Evolutionary conservation across 2,888 invertebrate genomes (phyloP).

Genomic region (Troides aeacus): DNA sequence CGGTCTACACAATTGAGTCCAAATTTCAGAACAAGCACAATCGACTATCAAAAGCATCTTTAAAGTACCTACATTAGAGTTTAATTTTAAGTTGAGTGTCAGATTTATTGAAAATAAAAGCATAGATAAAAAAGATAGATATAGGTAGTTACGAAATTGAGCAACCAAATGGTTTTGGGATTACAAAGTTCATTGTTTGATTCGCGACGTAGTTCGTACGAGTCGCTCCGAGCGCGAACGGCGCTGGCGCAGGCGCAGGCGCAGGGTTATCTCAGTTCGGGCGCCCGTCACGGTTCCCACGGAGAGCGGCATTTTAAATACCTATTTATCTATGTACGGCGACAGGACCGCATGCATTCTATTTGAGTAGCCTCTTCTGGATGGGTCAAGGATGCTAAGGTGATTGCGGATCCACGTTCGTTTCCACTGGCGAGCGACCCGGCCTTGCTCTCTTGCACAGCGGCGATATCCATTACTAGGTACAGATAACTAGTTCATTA

Average conservation of each 20-base stretch:
- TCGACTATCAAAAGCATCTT: constrained; percentile 37
- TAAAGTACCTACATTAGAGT: constrained; percentile 48
- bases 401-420: constrained; percentile 72
- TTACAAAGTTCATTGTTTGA: constrained; percentile 72
- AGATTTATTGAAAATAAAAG: constrained; percentile 71
- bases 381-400: constrained; percentile 77
- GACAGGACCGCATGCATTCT: constrained; percentile 73
- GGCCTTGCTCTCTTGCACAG: constrained; percentile 68
- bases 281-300: constrained; percentile 76
- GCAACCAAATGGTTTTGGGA: constrained; percentile 70
- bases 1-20: constrained; percentile 38
- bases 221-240: constrained; percentile 39
- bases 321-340: constrained; percentile 73
- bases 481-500: constrained; percentile 19
- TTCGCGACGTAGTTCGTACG: constrained; percentile 51
- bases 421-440: constrained; percentile 57
- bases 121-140: constrained; percentile 68
- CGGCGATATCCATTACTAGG: constrained; percentile 63
- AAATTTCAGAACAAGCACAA: constrained; percentile 38
- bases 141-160: constrained; percentile 71
- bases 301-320: constrained; percentile 77
- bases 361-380: constrained; percentile 76
- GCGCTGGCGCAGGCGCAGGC: constrained; percentile 47
- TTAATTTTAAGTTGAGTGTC: constrained; percentile 52
- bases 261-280: constrained; percentile 56